A percentile compares a stretch with the other conserved stretches of the same genome.
phyloP scores from a whole-genome alignment of 2,113 vertebrate genomes.

The Callochromis pleurospilus region DNA sequence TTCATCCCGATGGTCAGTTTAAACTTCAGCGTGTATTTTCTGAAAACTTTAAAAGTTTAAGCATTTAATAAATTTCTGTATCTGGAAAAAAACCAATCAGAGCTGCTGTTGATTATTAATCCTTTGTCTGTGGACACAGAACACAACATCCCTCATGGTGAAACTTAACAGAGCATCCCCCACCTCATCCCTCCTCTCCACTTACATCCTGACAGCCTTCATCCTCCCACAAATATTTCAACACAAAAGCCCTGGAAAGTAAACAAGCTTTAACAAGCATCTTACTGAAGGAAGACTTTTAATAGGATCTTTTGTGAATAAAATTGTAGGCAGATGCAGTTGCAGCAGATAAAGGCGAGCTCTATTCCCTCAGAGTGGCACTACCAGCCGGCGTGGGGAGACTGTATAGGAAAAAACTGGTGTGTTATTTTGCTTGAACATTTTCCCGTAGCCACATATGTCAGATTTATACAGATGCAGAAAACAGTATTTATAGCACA shows the following conservation, averaged over 20 bases:
- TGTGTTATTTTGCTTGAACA: not conserved
- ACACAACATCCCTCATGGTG: not conserved
- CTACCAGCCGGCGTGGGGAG: not conserved
- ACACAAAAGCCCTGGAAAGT: conserved; percentile 22
- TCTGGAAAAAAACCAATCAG: not conserved
- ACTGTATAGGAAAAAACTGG: not conserved
- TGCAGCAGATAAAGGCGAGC: conserved; percentile 6
- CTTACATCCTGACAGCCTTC: not conserved
- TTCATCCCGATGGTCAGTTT: not conserved
- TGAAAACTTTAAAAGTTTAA: not conserved
- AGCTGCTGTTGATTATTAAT: not conserved
- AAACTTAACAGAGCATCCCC: not conserved
- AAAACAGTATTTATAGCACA: not conserved
- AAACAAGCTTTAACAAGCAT: conserved; percentile 50
- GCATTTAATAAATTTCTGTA: not conserved
- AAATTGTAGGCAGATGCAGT: conserved; percentile 32
- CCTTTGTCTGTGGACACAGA: not conserved
- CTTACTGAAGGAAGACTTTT: conserved; percentile 7
- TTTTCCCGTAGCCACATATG: not conserved
- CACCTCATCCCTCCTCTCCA: not conserved
- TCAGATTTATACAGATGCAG: not conserved
- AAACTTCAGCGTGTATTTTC: not conserved
- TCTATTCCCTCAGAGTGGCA: not conserved
- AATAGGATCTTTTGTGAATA: conserved; percentile 6
- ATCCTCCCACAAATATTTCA: conserved; percentile 36